Base-by-base conservation (phyloP, 2,797 vertebrate species). In the Parauchenoglanis punctatus region DNA sequence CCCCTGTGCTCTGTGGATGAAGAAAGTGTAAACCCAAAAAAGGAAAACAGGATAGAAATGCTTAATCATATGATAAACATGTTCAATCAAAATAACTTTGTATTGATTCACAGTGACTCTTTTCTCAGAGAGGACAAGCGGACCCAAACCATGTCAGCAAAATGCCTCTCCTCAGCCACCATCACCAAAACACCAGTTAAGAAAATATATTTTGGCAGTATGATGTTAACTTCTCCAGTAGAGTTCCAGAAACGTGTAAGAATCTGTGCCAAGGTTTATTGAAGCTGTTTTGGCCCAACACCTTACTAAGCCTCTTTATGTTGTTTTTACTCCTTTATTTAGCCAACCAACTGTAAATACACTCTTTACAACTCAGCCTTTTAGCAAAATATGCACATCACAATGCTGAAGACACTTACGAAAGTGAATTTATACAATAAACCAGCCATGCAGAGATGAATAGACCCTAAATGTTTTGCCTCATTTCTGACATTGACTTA, bases 401-500 rank as follows among this genome's bases (percentile, higher is more conserved):
- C 44, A 81, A 81, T 20, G 52, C 28, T 78, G 2, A 81, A 81
- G 31, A 81, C 31, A 44, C 2, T 81, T 59, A 17, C 40, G 7
- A 44, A 80, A 59, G 11, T 40, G 35, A 81, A 40, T 59, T 61
- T 44, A 6, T 25, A 61, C 78, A 56, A 78, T 56, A 58, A 58
- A 78, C 35, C 35, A 25, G 23, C 78, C 78, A 81, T 25, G 35
- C 58, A 44, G 56, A 61, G 58, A 4, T 78, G 76, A 78, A 78
- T 35, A 31, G 15, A 78, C n/a, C 44, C 35, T 15, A 81, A 81
- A 61, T 44, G 58, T 20, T 78, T 78, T 78, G 54, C 54, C 18
- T 61, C 35, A 80, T 40, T 80, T 59, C 59, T 81, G 78, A 81
- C 78, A 78, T 35, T 78, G 54, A 81, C 35, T 61, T 61, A 44